These are phyloP conservation scores for Pycnonotus jocosus DNA, from an alignment of 2,113 vertebrate genomes.

Conservation along the genomic window DNA sequence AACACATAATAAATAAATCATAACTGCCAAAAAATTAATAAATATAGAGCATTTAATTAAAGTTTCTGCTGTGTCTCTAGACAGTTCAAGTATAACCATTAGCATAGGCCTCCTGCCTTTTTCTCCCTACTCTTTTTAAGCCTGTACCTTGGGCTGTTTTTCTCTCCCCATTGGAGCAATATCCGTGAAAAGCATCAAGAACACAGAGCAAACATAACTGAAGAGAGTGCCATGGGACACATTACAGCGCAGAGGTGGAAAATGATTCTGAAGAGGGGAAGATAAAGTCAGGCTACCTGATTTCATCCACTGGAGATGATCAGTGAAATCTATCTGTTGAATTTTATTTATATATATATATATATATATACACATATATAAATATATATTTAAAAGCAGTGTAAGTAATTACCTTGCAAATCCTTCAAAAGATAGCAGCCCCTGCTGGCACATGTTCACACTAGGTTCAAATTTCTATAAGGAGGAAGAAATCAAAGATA, in stretches of 20 bases:
- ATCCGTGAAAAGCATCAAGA: not conserved
- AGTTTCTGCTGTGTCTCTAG: not conserved
- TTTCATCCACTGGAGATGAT: not conserved
- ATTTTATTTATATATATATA: not conserved
- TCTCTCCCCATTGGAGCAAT: not conserved
- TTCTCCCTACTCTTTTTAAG: fast-evolving
- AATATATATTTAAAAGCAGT: not conserved
- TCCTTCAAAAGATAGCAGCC: constrained; percentile 96
- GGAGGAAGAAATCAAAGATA: not conserved
- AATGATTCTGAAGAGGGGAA: not conserved
- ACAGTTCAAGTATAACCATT: not conserved
- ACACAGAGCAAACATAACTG: not conserved
- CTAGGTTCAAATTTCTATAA: constrained; percentile 94
- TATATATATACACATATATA: fast-evolving
- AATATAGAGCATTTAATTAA: constrained; percentile 65
- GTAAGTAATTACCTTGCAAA: constrained; percentile 86
- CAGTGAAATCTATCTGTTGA: not conserved
- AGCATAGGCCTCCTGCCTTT: not conserved
- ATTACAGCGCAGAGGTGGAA: fast-evolving
- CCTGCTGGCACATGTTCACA: constrained; percentile 90
- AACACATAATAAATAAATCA: constrained; percentile 65
- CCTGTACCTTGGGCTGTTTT: not conserved
- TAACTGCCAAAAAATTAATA: constrained; percentile 55
- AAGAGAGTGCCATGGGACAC: fast-evolving
- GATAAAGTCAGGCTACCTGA: not conserved